Evolutionary conservation across 2,888 invertebrate species (phyloP), one percentile per base, ranked within the genome.

Genomic region (Pristionchus arcanus): DNA sequence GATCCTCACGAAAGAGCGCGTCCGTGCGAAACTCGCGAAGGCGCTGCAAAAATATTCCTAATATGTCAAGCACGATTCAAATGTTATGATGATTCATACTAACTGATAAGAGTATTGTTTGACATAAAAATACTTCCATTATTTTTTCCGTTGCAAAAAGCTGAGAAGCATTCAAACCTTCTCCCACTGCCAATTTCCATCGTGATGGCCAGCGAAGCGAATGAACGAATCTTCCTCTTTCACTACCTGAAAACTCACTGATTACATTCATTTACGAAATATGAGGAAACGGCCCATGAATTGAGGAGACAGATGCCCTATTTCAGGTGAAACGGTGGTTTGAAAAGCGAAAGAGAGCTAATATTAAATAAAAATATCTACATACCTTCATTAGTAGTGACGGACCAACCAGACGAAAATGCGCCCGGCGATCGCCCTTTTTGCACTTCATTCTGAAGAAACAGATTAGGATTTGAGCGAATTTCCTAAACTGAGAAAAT

Each of bases 391-490:
- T 53, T 5, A 81, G n/a, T 2, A 81, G 81, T 16, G 49, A 49
- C n/a, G 81, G 49, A 5, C 81, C 81, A 28, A 81, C 81, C 25
- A n/a, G n/a, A 4, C 9, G 28, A 28, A 49, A 28, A 53, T 81
- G 81, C n/a, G 49, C 49, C 34, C 49, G 42, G 71, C 34, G 71
- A 7, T 31, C 31, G 71, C 71, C 71, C 21, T 71, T 71, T 34
- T 71, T 71, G 81, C 81, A 81, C 49, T 81, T 81, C 81, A 81
- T 81, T 49, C 74, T 77, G n/a, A 42, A 77, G 21, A n/a, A n/a
- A n/a, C n/a, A n/a, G n/a, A n/a, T n/a, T n/a, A n/a, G n/a, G n/a
- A n/a, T n/a, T n/a, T n/a, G n/a, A n/a, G n/a, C n/a, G n/a, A n/a
- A n/a, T n/a, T n/a, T n/a, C n/a, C n/a, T n/a, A n/a, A n/a, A n/a